phyloP scores from a whole-genome alignment of 2,888 invertebrate genomes.

The Oligia latruncula region DNA sequence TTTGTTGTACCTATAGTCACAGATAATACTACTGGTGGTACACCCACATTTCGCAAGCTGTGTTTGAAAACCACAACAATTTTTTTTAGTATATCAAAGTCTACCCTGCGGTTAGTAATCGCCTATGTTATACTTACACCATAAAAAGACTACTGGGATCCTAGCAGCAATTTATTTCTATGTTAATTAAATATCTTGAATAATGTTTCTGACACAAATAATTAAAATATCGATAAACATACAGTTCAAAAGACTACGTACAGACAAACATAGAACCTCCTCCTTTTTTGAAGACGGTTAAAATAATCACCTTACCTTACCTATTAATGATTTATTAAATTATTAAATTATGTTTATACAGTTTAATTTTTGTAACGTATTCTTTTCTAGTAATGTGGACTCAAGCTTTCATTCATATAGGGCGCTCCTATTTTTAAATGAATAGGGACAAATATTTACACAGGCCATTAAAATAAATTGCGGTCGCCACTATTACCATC shows the following conservation, averaged over 20 bases:
- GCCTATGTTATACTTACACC: neutral
- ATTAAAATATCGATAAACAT: neutral
- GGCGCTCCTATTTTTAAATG: conserved; percentile 62
- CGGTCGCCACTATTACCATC: conserved; percentile 72
- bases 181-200: neutral
- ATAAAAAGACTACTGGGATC: neutral
- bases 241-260: neutral
- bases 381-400: neutral
- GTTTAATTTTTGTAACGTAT: neutral
- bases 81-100: conserved; percentile 16
- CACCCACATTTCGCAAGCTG: neutral
- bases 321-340: neutral
- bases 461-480: conserved; percentile 77
- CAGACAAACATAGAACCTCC: neutral
- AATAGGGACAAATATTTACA: conserved; percentile 75
- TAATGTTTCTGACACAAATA: neutral
- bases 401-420: conserved; percentile 57
- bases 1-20: neutral
- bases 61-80: conserved; percentile 16
- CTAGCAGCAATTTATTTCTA: neutral
- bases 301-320: neutral
- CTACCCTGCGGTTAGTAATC: conserved; percentile 16
- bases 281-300: neutral
- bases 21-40: neutral
- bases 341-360: neutral